Base-by-base conservation (phyloP, 1,140 invertebrate species). In the Sarcophaga peregrina region DNA sequence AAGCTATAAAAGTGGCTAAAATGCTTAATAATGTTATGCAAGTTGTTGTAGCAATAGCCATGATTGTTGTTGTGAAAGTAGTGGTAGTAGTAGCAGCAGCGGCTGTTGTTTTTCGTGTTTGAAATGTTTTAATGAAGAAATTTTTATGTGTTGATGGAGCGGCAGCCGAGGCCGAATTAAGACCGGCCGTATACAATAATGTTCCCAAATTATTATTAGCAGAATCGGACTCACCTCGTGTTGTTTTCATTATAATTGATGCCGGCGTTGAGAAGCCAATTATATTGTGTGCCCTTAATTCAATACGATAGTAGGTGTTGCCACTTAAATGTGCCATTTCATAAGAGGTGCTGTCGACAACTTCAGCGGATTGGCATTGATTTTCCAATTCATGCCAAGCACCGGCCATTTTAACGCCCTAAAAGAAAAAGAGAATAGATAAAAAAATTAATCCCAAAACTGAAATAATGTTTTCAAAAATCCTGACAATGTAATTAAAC, bases 231-330 rank as follows among this genome's bases (percentile, higher is more conserved):
- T 96, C 93, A 96, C 96, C 96, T 93, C 94, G 93, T 85, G 95
- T 94, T 62, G 97, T 98, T 91, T 95, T 95, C 86, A 98, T 92
- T 87, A 94, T 93, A 75, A 96, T 92, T 86, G 94, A 92, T 9
- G 94, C 94, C 2, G 96, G 94, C 68, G 93, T 90, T 84, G 96
- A 96, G 89, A 91, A 95, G 73, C 96, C 97, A 74, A 98, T 95
- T 10, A 92, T 90, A 91, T 98, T 98, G 86, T 96, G 95, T 13
- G 97, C 97, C 86, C 93, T 92, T 25, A 98, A 91, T 87, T 97
- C 95, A 85, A 96, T 93, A 86, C 93, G 93, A 91, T 98, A 98
- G 82, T 93, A 94, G 0, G 95, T 95, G 86, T 97, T 94, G 0
- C 96, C 93, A 20, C 91, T 90, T 1, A 98, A 92, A 10, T 93